A percentile compares a stretch with the other conserved stretches of the same genome.
Evolutionary conservation across 2,888 invertebrate species (phyloP).

Genomic region (Caenorhabditis wallacei): DNA sequence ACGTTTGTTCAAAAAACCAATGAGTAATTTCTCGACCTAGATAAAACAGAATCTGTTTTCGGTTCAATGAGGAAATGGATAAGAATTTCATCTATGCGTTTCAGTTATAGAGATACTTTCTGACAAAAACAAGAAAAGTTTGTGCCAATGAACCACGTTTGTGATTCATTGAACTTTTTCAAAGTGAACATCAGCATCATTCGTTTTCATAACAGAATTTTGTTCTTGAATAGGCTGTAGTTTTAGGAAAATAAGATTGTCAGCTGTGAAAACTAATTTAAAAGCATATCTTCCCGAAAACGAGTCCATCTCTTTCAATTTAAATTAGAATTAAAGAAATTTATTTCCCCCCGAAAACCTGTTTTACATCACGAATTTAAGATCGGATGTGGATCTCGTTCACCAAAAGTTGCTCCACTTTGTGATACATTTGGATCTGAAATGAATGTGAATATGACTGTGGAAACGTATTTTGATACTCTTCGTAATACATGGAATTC

Average conservation of each 20-base stretch:
- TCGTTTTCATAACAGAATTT: not conserved
- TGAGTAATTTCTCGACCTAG: constrained; percentile 2
- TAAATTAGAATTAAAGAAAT: no score
- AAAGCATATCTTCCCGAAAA: no score
- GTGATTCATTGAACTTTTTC: constrained; percentile 9
- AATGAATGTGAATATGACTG: constrained; percentile 36
- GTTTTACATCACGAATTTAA: not conserved
- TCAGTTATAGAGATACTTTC: not conserved
- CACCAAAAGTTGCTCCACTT: constrained; percentile 28
- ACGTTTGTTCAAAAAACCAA: not conserved
- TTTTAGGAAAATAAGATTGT: no score
- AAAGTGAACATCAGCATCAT: constrained; percentile 9
- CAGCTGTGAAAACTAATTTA: no score
- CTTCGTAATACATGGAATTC: constrained; percentile 39
- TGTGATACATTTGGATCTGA: constrained; percentile 44
- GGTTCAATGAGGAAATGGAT: constrained; percentile 7
- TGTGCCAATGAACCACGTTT: constrained; percentile 3
- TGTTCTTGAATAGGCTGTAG: no score
- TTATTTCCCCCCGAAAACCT: no score
- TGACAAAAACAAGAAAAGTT: not conserved
- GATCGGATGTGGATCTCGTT: not conserved
- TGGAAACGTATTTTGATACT: constrained; percentile 29
- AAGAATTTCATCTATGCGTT: not conserved
- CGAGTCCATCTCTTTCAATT: no score
- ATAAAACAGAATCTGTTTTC: not conserved